Evolutionary conservation across 2,113 vertebrate genomes (phyloP).

Genomic region (Chrysemys picta): DNA sequence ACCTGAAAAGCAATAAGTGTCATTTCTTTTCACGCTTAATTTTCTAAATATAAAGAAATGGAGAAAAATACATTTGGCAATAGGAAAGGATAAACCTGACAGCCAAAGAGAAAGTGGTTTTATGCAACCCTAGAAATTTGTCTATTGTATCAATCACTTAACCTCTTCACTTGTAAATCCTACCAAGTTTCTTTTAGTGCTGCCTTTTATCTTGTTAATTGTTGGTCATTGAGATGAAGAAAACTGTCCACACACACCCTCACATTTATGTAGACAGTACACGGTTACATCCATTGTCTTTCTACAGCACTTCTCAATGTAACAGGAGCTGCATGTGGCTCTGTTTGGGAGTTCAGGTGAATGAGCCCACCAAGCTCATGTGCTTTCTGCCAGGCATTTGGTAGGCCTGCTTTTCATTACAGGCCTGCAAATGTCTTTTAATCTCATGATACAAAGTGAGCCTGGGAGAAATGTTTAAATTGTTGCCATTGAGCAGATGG

Average conservation of each 20-base stretch:
- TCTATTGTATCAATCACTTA: background rate
- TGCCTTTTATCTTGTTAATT: conserved; percentile 35
- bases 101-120: background rate
- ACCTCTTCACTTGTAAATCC: conserved; percentile 17
- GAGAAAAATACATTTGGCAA: background rate
- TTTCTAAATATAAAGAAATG: background rate
- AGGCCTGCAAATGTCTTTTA: background rate
- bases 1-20: background rate
- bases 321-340: background rate
- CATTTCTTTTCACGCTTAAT: background rate
- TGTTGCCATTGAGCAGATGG: background rate
- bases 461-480: background rate
- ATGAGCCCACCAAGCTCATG: background rate
- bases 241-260: background rate
- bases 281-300: background rate
- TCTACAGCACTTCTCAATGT: background rate
- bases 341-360: background rate
- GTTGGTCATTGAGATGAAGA: background rate
- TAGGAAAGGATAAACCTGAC: background rate
- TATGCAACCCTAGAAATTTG: background rate
- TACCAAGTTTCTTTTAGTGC: background rate
- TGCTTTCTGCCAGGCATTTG: background rate
- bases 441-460: background rate
- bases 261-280: background rate
- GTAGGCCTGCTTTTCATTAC: background rate